These are phyloP conservation scores for Tokudaia muenninki DNA, from an alignment of 2,797 vertebrate genomes.

Conservation along the genomic window DNA sequence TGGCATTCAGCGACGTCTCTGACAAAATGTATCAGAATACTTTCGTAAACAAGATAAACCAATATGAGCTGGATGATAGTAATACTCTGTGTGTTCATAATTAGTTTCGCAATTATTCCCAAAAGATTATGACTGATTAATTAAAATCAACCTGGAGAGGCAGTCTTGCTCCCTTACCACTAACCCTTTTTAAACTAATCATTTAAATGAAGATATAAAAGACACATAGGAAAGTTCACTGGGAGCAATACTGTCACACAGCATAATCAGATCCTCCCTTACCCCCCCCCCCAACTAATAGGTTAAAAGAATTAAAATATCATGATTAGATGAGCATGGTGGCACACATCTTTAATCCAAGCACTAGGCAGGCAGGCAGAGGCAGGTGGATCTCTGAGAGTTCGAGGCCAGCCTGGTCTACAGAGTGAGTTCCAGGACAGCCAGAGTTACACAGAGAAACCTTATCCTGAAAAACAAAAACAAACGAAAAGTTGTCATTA, in stretches of 20 bases:
- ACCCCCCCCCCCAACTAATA: not conserved
- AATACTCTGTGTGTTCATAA: conserved; percentile 36
- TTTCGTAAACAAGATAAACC: conserved; percentile 55
- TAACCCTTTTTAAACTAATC: not conserved
- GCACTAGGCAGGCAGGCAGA: not conserved
- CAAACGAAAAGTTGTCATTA: conserved; percentile 27
- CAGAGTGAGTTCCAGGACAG: not conserved
- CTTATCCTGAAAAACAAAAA: not conserved
- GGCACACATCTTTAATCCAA: not conserved
- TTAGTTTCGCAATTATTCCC: conserved; percentile 35
- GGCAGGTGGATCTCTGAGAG: not conserved
- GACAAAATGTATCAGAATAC: not conserved
- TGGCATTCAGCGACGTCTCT: conserved; percentile 27
- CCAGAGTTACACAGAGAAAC: not conserved
- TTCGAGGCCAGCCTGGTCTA: not conserved
- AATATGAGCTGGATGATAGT: not conserved
- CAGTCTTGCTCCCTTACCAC: conserved; percentile 34
- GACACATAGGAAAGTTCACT: not conserved
- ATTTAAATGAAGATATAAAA: conserved; percentile 45
- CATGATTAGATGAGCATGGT: not conserved
- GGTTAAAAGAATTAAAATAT: conserved; percentile 37
- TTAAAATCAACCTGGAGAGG: conserved; percentile 41
- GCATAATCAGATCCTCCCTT: not conserved
- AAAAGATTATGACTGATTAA: conserved; percentile 41
- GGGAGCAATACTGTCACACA: not conserved